Base-by-base conservation (phyloP, 1,140 invertebrate genomes). In the Grapholita molesta region DNA sequence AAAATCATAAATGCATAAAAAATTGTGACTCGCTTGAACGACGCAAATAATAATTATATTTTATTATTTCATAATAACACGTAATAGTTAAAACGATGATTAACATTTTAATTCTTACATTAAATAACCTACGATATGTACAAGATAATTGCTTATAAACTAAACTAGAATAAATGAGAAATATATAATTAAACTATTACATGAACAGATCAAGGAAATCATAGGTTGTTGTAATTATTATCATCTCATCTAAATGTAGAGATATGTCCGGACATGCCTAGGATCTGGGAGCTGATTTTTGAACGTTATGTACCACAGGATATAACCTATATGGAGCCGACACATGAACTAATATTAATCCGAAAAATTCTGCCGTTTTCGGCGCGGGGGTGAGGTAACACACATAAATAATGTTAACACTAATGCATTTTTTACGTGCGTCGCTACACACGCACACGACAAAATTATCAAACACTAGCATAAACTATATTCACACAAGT, bases 131-230 rank as follows among this genome's bases (percentile, higher is more conserved):
- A 64, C 4, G 23, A 33, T 76, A 74, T 70, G 25, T 73, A 76
- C 67, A 70, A 65, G 57, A 69, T 70, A 71, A 64, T 28, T 70
- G 65, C 69, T 73, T 73, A 74, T 6, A 8, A 48, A 65, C 68
- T 74, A 75, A 57, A 18, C 38, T 69, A 73, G 21, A 61, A 61
- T 67, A 71, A 48, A 68, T 66, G 28, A 71, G 66, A 73, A 61
- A 72, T 30, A 72, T 52, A 52, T 69, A 71, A 21, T 12, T 55
- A 70, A 55, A n/a, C 64, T 21, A 64, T 69, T 64, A 53, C 77
- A 86, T 86, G 86, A 88, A 78, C 83, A 86, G 86, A 88, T 88
- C 84, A 88, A 88, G 84, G 82, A 83, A 84, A 88, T 86, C 86
- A 88, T 88, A 88, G 83, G n/a, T n/a, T n/a, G n/a, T n/a, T n/a